Base-by-base conservation (phyloP, 2,113 vertebrate species). In the Sinocyclocheilus maitianheensis region DNA sequence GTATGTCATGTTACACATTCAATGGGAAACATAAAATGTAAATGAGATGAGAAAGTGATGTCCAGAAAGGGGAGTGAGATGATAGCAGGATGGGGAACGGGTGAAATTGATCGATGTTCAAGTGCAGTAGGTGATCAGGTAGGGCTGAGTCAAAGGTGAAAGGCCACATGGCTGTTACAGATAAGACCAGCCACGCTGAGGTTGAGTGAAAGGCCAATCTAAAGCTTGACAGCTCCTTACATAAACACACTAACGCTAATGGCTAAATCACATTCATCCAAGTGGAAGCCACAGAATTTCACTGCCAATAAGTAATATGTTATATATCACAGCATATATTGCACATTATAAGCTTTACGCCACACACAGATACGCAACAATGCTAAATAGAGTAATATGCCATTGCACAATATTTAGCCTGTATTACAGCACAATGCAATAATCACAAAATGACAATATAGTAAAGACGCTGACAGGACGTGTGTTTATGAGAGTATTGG, bases 341-440 rank as follows among this genome's bases (percentile, higher is more conserved):
- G 26, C 18, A n/a, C 48, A 1, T 58, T 37, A 40, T 30, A 16
- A 74, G 46, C 48, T 26, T 34, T 34, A 26, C 40, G 30, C 65
- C 84, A 84, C 87, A 88, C 87, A 84, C 46, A 86, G 67, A 67
- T 63, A n/a, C 2, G 3, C 81, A 75, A 86, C 87, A 84, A 84
- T 86, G 18, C 26, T 24, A 67, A 74, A 43, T 20, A 62, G 51
- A 51, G 43, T 74, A 65, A 85, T 85, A 55, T 51, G 24, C 76
- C 81, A 85, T 63, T 78, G 40, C 48, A 83, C 83, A 87, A 62
- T 65, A 76, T 37, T 84, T 85, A 87, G 77, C 72, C 78, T 77
- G 53, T 78, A 77, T 89, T 78, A 85, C 71, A 85, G 83, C 85
- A 71, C 43, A 81, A 86, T 86, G 81, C 82, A 81, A 84, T 81